Base-by-base conservation (phyloP, 1,140 invertebrate species). In the Maniola jurtina region DNA sequence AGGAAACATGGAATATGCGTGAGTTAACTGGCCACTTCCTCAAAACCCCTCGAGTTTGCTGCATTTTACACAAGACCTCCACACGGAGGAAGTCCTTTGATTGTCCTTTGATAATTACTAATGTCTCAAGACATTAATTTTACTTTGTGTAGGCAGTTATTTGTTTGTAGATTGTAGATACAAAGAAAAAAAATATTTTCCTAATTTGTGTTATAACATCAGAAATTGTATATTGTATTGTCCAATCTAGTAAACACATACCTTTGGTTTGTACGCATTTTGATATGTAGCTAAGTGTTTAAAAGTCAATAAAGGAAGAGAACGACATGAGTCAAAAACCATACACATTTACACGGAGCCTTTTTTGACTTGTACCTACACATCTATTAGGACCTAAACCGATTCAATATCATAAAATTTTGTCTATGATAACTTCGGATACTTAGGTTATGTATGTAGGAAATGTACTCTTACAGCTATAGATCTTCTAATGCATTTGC, bases 1-100 rank as follows among this genome's bases (percentile, higher is more conserved):
- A 84, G 84, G 84, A 87, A 81, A 68, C 75, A 85, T 79, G 84
- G 78, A 64, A 58, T 77, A 80, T 81, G 84, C 77, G 75, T 77
- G 73, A 77, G 64, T 84, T 87, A 87, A 87, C 81, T 85, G 77
- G 76, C 73, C 76, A 71, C 67, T 84, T 87, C 83, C 84, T 85
- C 54, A 73, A 70, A 76, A 73, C 71, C 80, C 78, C 77, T 76
- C 66, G 59, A 67, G 65, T 73, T 48, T 63, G 64, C 71, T 77
- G 54, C 64, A 60, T 66, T 55, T 63, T 61, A 6, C 40, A 61
- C 36, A 57, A 40, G 14, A 48, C 42, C 13, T 45, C 9, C 42
- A 45, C 52, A 4, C 4, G 16, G 52, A 60, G 61, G 56, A 64
- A 68, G 52, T 68, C 36, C 36, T 60, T 35, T 63, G 61, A 68